Evolutionary conservation across 2,113 vertebrate species (phyloP), one percentile per base, ranked within the genome.

Genomic region (Hippocampus barbouri): DNA sequence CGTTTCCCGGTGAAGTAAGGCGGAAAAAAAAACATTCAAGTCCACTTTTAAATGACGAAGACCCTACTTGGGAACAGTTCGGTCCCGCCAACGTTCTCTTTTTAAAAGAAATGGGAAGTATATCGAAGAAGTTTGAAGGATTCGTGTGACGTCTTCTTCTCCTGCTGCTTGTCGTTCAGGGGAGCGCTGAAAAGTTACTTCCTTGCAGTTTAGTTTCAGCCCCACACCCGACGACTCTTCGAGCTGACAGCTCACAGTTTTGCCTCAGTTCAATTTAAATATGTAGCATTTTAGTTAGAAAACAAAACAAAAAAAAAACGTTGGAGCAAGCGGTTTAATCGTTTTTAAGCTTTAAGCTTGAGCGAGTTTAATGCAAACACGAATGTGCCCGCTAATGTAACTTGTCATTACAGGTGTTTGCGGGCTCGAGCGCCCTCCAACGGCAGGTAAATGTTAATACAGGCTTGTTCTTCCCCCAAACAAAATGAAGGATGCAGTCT

Each of bases 131-230:
- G 69, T 45, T 1, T 64, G 5, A 34, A 30, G 45, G 69, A 69
- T 69, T 74, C 23, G 59, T 41, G 78, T 69, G 49, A 71, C 40
- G 63, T 18, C 63, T 15, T 45, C 63, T 34, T n/a, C 59, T 61
- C 25, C 59, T 61, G 27, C 8, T 30, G 59, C 21, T 45, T n/a
- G 63, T 23, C 63, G 34, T 25, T n/a, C 18, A 41, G 63, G 25
- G 63, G n/a, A 45, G 45, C 45, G 63, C 8, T 45, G 63, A 43
- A 45, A 47, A 45, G 63, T 66, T 49, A 66, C 64, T 66, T 66
- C 64, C 64, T 66, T 38, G 5, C 34, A 38, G 5, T 38, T 25
- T 5, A 66, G 47, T 25, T 66, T 45, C 41, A 66, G 40, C 23
- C 40, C 40, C 14, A 34, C 59, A 8, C 59, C 27, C 27, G 34